Conservation (phyloP, 35 echinoderm and acorn worm genomes). For the Holothuria glaberrima region DNA sequence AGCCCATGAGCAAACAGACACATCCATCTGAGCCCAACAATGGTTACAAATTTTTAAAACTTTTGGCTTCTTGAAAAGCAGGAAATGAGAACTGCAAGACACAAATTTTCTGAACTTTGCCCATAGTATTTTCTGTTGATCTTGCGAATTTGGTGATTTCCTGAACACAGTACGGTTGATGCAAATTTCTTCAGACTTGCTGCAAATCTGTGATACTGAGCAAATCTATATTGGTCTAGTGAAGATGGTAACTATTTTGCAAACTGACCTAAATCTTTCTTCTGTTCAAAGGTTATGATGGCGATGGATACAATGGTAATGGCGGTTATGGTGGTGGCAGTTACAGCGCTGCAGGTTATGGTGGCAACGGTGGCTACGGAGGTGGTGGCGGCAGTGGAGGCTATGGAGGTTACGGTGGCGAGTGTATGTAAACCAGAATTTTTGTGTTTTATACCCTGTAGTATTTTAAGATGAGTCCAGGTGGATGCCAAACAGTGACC, state of each 20-base stretch:
- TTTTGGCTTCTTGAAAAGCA: no score
- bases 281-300: neutral
- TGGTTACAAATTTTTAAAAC: no score
- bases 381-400: neutral
- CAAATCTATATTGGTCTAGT: neutral
- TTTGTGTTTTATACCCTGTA: neutral
- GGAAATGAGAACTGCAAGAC: no score
- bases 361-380: neutral
- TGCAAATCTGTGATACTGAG: neutral
- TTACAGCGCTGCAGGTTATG: neutral
- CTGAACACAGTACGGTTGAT: no score
- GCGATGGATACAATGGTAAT: conserved; percentile 15
- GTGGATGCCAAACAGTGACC: no score
- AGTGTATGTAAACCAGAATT: neutral
- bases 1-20: no score
- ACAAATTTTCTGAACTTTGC: no score
- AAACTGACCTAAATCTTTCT: neutral
- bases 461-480: no score
- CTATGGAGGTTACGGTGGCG: conserved; percentile 16
- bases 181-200: no score
- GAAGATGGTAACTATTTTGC: neutral
- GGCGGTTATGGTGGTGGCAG: neutral
- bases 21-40: no score
- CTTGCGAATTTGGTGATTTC: no score
- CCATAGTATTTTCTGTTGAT: no score